phyloP scores from a whole-genome alignment of 2,888 invertebrate species.

The Leucophenga montana region DNA sequence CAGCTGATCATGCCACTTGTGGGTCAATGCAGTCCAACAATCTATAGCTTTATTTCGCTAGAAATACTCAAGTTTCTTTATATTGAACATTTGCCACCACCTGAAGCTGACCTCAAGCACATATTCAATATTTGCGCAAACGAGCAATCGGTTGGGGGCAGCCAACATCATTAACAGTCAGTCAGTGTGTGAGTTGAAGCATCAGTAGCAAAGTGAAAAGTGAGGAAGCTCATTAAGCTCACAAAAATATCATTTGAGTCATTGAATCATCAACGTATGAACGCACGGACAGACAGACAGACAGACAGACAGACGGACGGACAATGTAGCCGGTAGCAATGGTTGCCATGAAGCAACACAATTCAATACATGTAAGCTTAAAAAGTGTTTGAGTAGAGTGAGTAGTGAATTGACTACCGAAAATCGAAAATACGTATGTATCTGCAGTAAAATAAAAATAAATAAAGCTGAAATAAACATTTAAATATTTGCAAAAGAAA shows the following conservation, averaged over 20 bases:
- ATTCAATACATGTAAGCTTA: background rate
- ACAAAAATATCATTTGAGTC: constrained; percentile 39
- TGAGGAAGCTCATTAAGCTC: constrained; percentile 20
- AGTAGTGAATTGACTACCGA: constrained; percentile 65
- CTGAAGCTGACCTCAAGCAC: constrained; percentile 25
- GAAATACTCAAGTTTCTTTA: constrained; percentile 8
- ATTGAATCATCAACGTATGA: constrained; percentile 25
- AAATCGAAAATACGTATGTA: constrained; percentile 49
- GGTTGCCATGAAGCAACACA: background rate
- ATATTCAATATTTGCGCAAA: constrained; percentile 26
- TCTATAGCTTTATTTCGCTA: background rate
- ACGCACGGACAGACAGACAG: too few relatives aligned
- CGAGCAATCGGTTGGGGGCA: background rate
- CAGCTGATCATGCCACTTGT: background rate
- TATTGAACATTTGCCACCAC: background rate
- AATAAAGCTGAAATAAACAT: constrained; percentile 44
- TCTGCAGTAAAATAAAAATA: constrained; percentile 37
- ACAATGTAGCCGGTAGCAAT: background rate
- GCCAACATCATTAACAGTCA: background rate
- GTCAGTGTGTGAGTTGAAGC: constrained; percentile 35
- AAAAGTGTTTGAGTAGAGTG: constrained; percentile 34
- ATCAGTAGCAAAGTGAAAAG: constrained; percentile 23
- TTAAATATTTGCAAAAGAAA: constrained; percentile 70
- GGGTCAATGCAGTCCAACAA: background rate
- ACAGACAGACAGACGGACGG: background rate